Percentiles rank a stretch among this genome's conserved stretches.
Evolutionary conservation across 2,797 vertebrate species (phyloP).

Genomic region (Oreonectes daqikongensis): DNA sequence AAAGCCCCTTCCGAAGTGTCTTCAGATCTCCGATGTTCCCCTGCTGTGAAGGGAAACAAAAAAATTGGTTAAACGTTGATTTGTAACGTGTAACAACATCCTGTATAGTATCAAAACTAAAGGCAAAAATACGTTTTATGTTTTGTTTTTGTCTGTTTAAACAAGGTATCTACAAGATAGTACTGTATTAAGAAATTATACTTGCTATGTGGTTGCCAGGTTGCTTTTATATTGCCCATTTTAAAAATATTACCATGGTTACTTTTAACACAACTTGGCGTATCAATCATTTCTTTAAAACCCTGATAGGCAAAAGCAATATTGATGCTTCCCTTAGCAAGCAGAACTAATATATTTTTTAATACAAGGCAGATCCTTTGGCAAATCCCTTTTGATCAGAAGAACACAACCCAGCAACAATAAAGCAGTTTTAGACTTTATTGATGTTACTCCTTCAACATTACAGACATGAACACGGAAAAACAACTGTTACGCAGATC

Average conservation of each 20-base stretch:
- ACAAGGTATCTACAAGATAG: too few species aligned
- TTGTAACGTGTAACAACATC: too few species aligned
- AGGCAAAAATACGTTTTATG: too few species aligned
- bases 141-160: too few species aligned
- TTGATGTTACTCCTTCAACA: not conserved
- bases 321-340: not conserved
- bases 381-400: not conserved
- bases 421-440: not conserved
- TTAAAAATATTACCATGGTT: not conserved
- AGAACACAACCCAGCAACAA: constrained; percentile 4
- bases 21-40: constrained; percentile 77
- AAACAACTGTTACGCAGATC: not conserved
- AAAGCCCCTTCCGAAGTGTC: constrained; percentile 82
- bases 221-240: not conserved
- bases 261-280: not conserved
- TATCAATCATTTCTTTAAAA: not conserved
- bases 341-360: not conserved
- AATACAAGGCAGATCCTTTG: not conserved
- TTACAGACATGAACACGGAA: not conserved
- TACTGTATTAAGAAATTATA: too few species aligned
- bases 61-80: too few species aligned
- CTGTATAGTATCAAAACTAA: too few species aligned
- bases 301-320: not conserved
- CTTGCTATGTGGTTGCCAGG: too few species aligned
- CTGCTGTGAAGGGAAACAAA: constrained; percentile 68